Percentiles rank a stretch among this genome's conserved stretches.
phyloP scores from a whole-genome alignment of 2,797 vertebrate genomes.

The Rhadinocentrus ornatus region DNA sequence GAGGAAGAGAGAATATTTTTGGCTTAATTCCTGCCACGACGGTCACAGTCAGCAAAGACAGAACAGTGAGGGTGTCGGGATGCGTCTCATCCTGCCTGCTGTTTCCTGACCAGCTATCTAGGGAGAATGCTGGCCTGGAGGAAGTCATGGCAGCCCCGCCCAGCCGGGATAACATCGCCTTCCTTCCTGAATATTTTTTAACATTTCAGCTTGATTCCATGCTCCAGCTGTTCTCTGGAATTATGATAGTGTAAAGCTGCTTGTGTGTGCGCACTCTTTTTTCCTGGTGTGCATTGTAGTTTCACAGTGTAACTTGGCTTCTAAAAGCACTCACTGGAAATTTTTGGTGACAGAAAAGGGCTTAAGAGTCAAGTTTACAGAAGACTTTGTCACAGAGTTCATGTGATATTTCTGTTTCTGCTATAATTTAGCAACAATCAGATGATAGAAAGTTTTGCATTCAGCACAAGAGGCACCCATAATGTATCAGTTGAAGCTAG shows the following conservation, averaged over 20 bases:
- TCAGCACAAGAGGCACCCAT: slow-evolving; percentile 46
- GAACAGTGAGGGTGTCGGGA: slow-evolving; percentile 69
- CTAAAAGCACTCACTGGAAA: neutral
- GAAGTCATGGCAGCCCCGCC: slow-evolving; percentile 74
- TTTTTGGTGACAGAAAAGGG: neutral
- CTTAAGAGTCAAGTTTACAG: neutral
- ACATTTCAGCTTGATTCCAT: slow-evolving; percentile 68
- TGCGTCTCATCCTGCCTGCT: slow-evolving; percentile 80
- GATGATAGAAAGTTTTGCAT: slow-evolving; percentile 56
- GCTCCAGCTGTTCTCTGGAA: slow-evolving; percentile 66
- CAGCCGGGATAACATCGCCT: slow-evolving; percentile 78
- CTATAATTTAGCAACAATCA: slow-evolving; percentile 32
- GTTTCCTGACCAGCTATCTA: slow-evolving; percentile 81
- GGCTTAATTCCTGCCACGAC: slow-evolving; percentile 33
- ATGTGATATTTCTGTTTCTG: slow-evolving; percentile 42
- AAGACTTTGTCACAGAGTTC: slow-evolving; percentile 11
- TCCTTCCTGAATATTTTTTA: slow-evolving; percentile 80
- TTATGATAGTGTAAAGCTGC: slow-evolving; percentile 47
- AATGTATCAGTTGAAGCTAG: slow-evolving; percentile 40
- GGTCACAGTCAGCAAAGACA: slow-evolving; percentile 54
- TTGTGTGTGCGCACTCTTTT: slow-evolving; percentile 2
- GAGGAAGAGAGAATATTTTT: slow-evolving; percentile 49
- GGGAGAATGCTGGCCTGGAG: slow-evolving; percentile 69
- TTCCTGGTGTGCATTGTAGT: slow-evolving; percentile 2
- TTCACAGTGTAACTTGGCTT: slow-evolving; percentile 5